phyloP scores from a whole-genome alignment of 2,888 invertebrate genomes.

The Drosophila barbarae region DNA sequence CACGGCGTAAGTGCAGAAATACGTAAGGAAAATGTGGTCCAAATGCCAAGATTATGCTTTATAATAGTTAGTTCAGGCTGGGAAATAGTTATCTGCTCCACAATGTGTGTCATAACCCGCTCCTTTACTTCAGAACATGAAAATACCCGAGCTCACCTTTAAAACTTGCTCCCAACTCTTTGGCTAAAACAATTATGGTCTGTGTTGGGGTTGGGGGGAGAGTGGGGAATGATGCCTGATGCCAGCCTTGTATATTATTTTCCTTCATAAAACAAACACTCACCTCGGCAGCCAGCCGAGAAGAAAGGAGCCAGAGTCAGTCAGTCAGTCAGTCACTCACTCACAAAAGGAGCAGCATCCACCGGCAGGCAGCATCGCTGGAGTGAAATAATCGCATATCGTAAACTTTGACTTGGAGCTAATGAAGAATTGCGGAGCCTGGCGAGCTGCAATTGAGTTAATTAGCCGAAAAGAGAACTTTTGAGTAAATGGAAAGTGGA shows the following conservation, averaged over 20 bases:
- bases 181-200: conserved; percentile 34
- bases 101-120: conserved; percentile 27
- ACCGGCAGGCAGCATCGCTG: conserved; percentile 22
- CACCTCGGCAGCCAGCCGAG: conserved; percentile 38
- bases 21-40: conserved; percentile 22
- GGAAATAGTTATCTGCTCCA: conserved; percentile 30
- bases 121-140: conserved; percentile 1
- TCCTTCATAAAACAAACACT: conserved; percentile 55
- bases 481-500: conserved; percentile 23
- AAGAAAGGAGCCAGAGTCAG: conserved; percentile 11
- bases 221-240: background rate
- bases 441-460: conserved; percentile 28
- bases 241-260: conserved; percentile 48
- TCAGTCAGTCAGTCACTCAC: conserved; percentile 19
- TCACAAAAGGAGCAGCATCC: conserved; percentile 27
- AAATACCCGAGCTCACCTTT: conserved; percentile 20
- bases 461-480: conserved; percentile 33
- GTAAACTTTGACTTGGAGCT: conserved; percentile 36
- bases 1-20: conserved; percentile 6
- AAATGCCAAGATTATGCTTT: conserved; percentile 40
- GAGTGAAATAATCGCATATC: conserved; percentile 47
- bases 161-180: conserved; percentile 25
- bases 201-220: conserved; percentile 1
- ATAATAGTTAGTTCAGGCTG: conserved; percentile 26
- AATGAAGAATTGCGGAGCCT: conserved; percentile 42